These are phyloP conservation scores for Dicyrtomina minuta DNA, from an alignment of 2,888 invertebrate species.

Conservation along the genomic window DNA sequence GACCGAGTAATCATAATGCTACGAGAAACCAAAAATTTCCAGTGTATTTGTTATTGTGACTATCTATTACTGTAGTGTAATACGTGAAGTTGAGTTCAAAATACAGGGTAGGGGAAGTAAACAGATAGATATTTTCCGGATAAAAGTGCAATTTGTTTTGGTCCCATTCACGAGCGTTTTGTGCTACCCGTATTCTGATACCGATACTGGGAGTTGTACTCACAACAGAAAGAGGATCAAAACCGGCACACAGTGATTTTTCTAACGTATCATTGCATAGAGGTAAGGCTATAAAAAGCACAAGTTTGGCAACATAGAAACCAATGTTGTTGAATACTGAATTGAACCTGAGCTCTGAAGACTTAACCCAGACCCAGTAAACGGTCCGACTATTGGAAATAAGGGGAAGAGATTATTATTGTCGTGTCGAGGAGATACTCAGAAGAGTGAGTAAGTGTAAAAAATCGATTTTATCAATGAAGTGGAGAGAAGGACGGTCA, in stretches of 20 bases:
- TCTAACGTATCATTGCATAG: neutral
- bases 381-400: neutral
- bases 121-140: constrained; percentile 7
- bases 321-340: neutral
- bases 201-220: too few relatives aligned
- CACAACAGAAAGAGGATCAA: neutral
- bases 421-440: constrained; percentile 12
- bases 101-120: neutral
- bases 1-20: neutral
- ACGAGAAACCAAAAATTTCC: neutral
- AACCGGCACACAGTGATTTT: neutral
- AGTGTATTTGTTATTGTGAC: neutral
- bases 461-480: constrained; percentile 34
- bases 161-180: neutral
- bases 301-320: neutral
- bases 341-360: too few relatives aligned
- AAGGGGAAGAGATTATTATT: neutral
- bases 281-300: neutral
- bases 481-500: constrained; percentile 32
- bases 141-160: constrained; percentile 10
- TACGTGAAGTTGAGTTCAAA: too few relatives aligned
- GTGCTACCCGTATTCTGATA: neutral
- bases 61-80: neutral
- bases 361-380: too few relatives aligned
- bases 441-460: constrained; percentile 22